These are phyloP conservation scores for Lepus townsendii DNA, from an alignment of 2,797 vertebrate species.

Conservation along the genomic window DNA sequence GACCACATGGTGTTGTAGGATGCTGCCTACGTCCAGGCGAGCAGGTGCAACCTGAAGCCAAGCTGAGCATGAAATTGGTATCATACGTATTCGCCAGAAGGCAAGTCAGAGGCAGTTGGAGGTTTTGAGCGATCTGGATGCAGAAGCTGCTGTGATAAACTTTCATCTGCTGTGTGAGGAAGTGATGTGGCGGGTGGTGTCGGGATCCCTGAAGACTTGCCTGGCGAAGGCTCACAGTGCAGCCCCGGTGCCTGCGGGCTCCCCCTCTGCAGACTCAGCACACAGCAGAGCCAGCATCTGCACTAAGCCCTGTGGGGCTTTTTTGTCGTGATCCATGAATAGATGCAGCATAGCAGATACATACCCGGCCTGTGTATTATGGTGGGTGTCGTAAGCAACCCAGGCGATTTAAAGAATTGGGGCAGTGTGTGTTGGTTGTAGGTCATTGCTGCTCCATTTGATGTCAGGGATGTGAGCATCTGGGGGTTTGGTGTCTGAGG, in stretches of 20 bases:
- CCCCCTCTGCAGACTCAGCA: background rate
- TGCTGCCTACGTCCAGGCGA: too few species aligned
- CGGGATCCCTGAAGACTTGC: background rate
- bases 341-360: background rate
- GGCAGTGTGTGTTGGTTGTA: background rate
- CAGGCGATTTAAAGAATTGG: background rate
- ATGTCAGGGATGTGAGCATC: background rate
- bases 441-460: too few species aligned
- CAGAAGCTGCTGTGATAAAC: background rate
- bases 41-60: too few species aligned
- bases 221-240: background rate
- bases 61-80: background rate
- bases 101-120: background rate
- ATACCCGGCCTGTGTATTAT: background rate
- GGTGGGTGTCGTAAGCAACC: background rate
- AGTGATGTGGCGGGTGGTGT: too few species aligned
- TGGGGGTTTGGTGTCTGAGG: too few species aligned
- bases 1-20: rapidly evolving
- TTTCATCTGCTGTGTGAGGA: too few species aligned
- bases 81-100: background rate
- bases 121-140: background rate
- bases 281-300: background rate
- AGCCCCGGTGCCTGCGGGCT: background rate
- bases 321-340: background rate
- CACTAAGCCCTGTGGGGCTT: too few species aligned